These are phyloP conservation scores for Eutrigla gurnardus DNA, from an alignment of 2,797 vertebrate species.

Conservation along the genomic window DNA sequence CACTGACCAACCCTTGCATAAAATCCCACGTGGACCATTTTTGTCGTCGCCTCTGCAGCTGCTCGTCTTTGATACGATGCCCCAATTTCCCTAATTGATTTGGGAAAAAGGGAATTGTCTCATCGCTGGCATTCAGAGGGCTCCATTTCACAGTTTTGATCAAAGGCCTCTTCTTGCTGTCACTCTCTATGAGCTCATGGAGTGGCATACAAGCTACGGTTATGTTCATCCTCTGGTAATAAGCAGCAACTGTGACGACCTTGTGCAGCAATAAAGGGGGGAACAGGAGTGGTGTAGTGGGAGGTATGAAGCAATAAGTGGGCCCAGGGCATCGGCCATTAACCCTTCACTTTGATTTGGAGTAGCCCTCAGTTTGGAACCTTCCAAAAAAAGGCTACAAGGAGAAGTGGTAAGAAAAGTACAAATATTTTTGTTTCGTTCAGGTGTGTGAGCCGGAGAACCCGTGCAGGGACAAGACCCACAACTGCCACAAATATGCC, in stretches of 20 bases:
- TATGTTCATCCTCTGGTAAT: slow-evolving; percentile 62
- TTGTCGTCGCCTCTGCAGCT: slow-evolving; percentile 53
- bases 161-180: slow-evolving; percentile 64
- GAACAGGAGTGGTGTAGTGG: slow-evolving; percentile 36
- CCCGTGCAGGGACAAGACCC: slow-evolving; percentile 94
- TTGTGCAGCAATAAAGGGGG: slow-evolving; percentile 35
- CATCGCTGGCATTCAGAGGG: slow-evolving; percentile 65
- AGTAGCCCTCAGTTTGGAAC: slow-evolving; percentile 8
- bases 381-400: slow-evolving; percentile 14
- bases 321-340: background rate
- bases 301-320: slow-evolving; percentile 42
- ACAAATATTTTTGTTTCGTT: slow-evolving; percentile 17
- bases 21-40: slow-evolving; percentile 44
- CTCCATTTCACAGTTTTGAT: slow-evolving; percentile 68
- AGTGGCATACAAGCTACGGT: slow-evolving; percentile 64
- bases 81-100: slow-evolving; percentile 68
- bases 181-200: slow-evolving; percentile 71
- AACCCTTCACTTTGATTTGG: slow-evolving; percentile 28
- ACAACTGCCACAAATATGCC: slow-evolving; percentile 92
- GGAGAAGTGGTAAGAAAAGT: background rate
- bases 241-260: slow-evolving; percentile 70
- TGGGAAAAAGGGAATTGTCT: slow-evolving; percentile 66
- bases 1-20: slow-evolving; percentile 38
- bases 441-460: slow-evolving; percentile 97
- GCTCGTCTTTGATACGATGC: slow-evolving; percentile 60